Base-by-base conservation (phyloP, 2,888 invertebrate species). In the Caenorhabditis auriculariae region DNA sequence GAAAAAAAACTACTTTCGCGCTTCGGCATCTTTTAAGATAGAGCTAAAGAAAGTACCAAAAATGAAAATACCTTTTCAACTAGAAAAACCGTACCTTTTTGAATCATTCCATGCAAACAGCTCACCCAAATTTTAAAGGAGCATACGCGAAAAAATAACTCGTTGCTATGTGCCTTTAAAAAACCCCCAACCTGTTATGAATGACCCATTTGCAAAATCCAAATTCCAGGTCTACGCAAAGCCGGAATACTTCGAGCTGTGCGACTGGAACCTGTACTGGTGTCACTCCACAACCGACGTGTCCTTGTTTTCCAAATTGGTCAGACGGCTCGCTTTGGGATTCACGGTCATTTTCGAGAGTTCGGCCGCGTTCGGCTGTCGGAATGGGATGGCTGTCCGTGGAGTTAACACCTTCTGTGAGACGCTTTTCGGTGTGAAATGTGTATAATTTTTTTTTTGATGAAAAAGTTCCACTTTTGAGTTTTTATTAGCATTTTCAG, bases 181-280 rank as follows among this genome's bases (percentile, higher is more conserved):
- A n/a, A n/a, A n/a, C n/a, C n/a, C n/a, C n/a, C n/a, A n/a, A n/a
- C n/a, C n/a, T n/a, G n/a, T n/a, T n/a, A n/a, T n/a, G n/a, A n/a
- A n/a, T n/a, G n/a, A n/a, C n/a, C n/a, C n/a, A n/a, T n/a, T n/a
- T n/a, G 24, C 21, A 4, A 5, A 41, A 7, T 2, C 27, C 29
- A 27, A 7, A 4, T 53, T 59, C 4, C 58, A 69, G 69, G 69
- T 71, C 21, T 71, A 71, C 50, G 32, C 66, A 3, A 58, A 60
- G 37, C 67, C 71, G 3, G 62, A 60, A 27, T 53, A 50, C 37
- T 71, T 66, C 46, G 71, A 71, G 39, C 55, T 71, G 37, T 71
- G 71, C 50, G 71, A 71, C 45, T 71, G 67, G 68, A 68, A 68
- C 41, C 58, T 71, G 9, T 71, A 71, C 50, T 71, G 71, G 71